Percentiles rank a stretch among this genome's conserved stretches.
Evolutionary conservation across 1,140 invertebrate species (phyloP).

Genomic region (Rhyacophila brunnea): DNA sequence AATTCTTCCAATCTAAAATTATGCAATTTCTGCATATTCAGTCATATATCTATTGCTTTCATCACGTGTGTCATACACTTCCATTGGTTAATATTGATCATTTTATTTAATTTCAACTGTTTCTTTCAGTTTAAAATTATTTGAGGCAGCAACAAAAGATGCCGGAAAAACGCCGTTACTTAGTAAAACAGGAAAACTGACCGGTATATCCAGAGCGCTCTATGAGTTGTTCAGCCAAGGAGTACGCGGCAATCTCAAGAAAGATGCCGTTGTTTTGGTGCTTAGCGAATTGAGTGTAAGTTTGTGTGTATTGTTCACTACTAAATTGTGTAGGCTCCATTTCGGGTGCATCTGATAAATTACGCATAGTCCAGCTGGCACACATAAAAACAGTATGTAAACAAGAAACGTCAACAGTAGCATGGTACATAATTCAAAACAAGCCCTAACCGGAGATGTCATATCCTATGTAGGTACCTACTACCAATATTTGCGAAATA

Average conservation of each 20-base stretch:
- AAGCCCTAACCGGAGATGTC: too few relatives aligned
- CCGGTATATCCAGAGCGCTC: constrained; percentile 55
- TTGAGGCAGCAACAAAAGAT: constrained; percentile 55
- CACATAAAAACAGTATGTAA: too few relatives aligned
- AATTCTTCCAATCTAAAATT: neutral
- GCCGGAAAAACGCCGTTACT: constrained; percentile 54
- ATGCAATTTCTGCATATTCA: neutral
- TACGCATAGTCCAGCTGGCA: too few relatives aligned
- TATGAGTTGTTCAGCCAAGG: constrained; percentile 68
- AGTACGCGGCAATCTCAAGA: constrained; percentile 66
- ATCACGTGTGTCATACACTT: constrained; percentile 21
- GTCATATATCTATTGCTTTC: constrained; percentile 1
- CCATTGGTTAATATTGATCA: constrained; percentile 14
- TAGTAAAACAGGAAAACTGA: constrained; percentile 53
- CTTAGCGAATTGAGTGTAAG: constrained; percentile 70
- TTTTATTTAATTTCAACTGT: neutral
- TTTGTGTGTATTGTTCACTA: too few relatives aligned
- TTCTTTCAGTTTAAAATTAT: constrained; percentile 55
- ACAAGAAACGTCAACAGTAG: too few relatives aligned
- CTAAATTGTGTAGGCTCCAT: too few relatives aligned
- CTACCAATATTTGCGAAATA: too few relatives aligned
- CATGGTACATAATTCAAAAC: too few relatives aligned
- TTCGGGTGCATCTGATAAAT: too few relatives aligned
- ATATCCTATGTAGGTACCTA: too few relatives aligned
- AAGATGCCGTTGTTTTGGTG: constrained; percentile 65